These are phyloP conservation scores for Octopus bimaculoides DNA, from an alignment of 1,140 invertebrate species.

Conservation along the genomic window DNA sequence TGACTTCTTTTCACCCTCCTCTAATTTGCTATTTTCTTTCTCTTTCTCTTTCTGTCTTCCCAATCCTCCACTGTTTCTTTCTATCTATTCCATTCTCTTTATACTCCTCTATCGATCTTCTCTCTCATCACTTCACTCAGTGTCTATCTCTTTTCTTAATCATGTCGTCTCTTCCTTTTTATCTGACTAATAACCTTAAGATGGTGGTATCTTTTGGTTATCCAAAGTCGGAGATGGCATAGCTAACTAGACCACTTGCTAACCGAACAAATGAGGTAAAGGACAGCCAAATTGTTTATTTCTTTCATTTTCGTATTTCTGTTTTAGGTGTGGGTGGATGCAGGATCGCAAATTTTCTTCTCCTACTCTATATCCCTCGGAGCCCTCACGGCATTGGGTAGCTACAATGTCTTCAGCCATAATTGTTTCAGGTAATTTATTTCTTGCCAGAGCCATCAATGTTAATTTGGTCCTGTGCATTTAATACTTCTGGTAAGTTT, in stretches of 20 bases:
- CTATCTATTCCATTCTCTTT: too few species aligned
- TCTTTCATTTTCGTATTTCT: background rate
- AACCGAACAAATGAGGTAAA: background rate
- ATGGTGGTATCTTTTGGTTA: too few species aligned
- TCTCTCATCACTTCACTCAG: too few species aligned
- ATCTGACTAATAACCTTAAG: too few species aligned
- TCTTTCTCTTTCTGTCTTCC: background rate
- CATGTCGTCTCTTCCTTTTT: too few species aligned
- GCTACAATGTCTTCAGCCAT: constrained; percentile 79
- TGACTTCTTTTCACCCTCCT: background rate
- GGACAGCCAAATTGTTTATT: background rate
- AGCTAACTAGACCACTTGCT: background rate
- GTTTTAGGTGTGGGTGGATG: constrained; percentile 71
- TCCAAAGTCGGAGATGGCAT: background rate
- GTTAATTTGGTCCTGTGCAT: too few species aligned
- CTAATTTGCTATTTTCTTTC: background rate
- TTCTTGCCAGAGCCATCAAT: too few species aligned
- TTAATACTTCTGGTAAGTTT: too few species aligned
- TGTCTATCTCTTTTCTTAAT: too few species aligned
- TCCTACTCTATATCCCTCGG: constrained; percentile 76
- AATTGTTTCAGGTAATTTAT: constrained; percentile 73
- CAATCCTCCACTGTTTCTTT: background rate
- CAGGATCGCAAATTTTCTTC: constrained; percentile 77
- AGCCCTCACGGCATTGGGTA: constrained; percentile 75
- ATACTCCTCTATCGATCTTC: too few species aligned